Conservation (phyloP, 2,797 vertebrate species). For the Sebastes miniatus region DNA sequence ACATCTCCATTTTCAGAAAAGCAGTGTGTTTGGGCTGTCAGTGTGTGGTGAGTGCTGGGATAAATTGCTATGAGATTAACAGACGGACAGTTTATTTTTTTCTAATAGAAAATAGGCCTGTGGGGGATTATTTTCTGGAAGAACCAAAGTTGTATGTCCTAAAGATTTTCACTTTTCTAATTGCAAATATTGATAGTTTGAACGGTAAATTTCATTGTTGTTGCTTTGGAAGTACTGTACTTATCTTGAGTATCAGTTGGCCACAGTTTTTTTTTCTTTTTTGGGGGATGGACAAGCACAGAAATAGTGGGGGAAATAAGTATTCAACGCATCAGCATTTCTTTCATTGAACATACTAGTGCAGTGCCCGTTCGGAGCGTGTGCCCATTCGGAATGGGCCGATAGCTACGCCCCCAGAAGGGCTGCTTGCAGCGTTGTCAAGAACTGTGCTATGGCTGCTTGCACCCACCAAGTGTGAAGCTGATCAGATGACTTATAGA, state of each 20-base stretch:
- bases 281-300: not conserved
- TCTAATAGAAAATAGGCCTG: not conserved
- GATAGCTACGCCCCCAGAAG: too few relatives aligned
- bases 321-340: not conserved
- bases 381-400: accelerated
- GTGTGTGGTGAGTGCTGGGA: not conserved
- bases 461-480: too few relatives aligned
- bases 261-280: not conserved
- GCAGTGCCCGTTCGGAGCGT: too few relatives aligned
- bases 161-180: not conserved
- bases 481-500: too few relatives aligned
- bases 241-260: not conserved
- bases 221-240: not conserved
- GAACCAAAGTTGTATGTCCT: not conserved
- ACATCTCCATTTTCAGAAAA: not conserved
- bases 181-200: not conserved
- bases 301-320: not conserved
- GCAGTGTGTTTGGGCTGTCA: not conserved
- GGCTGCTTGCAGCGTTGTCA: too few relatives aligned
- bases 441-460: too few relatives aligned
- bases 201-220: not conserved
- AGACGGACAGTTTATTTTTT: not conserved
- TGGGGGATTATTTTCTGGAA: not conserved
- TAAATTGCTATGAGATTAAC: not conserved
- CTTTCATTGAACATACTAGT: not conserved